A percentile compares a stretch with the other conserved stretches of the same genome.
Evolutionary conservation across 1,140 invertebrate genomes (phyloP).

Genomic region (Pachyrhynchus sulphureomaculatus): DNA sequence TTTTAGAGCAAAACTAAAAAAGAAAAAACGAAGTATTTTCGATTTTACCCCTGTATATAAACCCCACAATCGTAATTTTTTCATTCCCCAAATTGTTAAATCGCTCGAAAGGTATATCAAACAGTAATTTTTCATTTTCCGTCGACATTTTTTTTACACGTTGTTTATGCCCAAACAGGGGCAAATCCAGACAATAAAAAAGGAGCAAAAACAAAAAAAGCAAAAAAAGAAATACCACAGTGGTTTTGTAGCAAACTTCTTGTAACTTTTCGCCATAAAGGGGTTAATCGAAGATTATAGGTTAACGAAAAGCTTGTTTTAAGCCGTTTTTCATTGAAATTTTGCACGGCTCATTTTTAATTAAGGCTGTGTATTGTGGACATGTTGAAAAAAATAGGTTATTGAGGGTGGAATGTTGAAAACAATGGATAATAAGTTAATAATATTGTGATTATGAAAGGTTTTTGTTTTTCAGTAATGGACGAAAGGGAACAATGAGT

Average conservation of each 20-base stretch:
- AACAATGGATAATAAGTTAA: too few species aligned
- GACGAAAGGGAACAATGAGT: not conserved
- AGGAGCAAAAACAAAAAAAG: not conserved
- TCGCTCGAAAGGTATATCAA: slow-evolving; percentile 3
- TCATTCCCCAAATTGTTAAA: slow-evolving; percentile 3
- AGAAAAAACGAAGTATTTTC: too few species aligned
- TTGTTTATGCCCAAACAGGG: not conserved
- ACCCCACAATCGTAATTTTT: not conserved
- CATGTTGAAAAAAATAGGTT: not conserved
- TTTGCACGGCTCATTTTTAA: not conserved
- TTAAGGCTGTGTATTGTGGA: not conserved
- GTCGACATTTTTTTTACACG: not conserved
- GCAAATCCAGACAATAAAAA: not conserved
- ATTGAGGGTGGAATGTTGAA: too few species aligned
- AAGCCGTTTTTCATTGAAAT: slow-evolving; percentile 2
- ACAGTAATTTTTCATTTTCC: slow-evolving; percentile 8
- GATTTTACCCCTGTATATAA: not conserved
- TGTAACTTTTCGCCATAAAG: not conserved
- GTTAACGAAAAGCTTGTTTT: not conserved
- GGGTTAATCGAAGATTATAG: not conserved
- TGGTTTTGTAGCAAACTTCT: not conserved
- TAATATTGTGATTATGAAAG: not conserved
- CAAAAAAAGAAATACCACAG: not conserved
- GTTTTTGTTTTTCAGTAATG: not conserved
- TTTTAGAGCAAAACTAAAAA: too few species aligned